Conservation (phyloP, 2,888 invertebrate genomes). For the Drosophila eohydei region DNA sequence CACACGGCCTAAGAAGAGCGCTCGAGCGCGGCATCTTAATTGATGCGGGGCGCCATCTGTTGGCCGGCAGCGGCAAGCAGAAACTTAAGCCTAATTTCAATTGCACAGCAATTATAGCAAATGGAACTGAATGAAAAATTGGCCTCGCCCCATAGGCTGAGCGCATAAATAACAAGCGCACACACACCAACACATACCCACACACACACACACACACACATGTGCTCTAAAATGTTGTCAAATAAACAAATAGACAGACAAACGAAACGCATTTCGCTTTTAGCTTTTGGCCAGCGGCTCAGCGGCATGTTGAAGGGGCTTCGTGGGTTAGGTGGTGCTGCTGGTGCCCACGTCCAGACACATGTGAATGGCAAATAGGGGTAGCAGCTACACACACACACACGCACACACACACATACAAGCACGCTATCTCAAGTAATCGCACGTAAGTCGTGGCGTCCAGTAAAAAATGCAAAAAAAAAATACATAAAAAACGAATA, state of each 20-base stretch:
- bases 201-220: constrained; percentile 18
- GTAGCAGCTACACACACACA: constrained; percentile 49
- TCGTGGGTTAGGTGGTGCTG: not conserved
- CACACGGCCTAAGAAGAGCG: constrained; percentile 1
- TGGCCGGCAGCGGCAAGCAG: constrained; percentile 24
- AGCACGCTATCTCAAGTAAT: constrained; percentile 63
- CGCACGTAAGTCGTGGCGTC: constrained; percentile 72
- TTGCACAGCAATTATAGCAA: constrained; percentile 16
- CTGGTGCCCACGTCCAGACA: constrained; percentile 53
- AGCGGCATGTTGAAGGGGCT: constrained; percentile 17
- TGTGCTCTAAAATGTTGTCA: constrained; percentile 67
- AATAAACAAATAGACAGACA: constrained; percentile 72
- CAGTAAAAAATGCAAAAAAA: constrained; percentile 67
- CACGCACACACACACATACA: constrained; percentile 22
- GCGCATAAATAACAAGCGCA: constrained; percentile 36
- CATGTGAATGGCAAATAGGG: constrained; percentile 66
- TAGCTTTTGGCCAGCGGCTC: constrained; percentile 52
- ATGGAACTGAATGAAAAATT: constrained; percentile 55
- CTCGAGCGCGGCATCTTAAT: constrained; percentile 37
- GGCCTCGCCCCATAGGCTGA: constrained; percentile 29
- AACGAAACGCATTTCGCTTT: constrained; percentile 54
- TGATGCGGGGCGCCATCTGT: constrained; percentile 42
- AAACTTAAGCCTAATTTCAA: constrained; percentile 37
- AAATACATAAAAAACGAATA: not conserved
- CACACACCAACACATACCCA: constrained; percentile 13